phyloP scores from a whole-genome alignment of 2,113 vertebrate genomes.

The Camarhynchus parvulus region DNA sequence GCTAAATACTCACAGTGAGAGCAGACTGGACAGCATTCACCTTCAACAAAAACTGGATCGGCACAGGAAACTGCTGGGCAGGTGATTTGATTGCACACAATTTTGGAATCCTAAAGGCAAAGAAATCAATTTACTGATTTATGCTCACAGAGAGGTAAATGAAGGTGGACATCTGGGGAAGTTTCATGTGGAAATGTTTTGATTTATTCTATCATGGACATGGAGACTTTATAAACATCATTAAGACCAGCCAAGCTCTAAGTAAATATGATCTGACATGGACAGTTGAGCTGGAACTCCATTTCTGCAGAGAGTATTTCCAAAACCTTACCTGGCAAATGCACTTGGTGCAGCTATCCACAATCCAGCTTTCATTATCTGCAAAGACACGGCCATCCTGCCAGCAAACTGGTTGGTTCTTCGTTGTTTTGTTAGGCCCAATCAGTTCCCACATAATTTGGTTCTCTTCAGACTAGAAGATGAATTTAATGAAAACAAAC shows the following conservation, averaged over 20 bases:
- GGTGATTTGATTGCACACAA: constrained; percentile 91
- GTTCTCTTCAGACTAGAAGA: constrained; percentile 90
- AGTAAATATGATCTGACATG: not conserved
- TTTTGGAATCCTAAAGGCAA: constrained; percentile 88
- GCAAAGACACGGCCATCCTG: constrained; percentile 94
- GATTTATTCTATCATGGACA: not conserved
- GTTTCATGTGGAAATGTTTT: not conserved
- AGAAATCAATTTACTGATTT: not conserved
- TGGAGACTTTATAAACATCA: not conserved
- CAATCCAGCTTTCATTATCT: constrained; percentile 95
- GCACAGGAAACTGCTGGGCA: constrained; percentile 90
- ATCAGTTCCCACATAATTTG: constrained; percentile 91
- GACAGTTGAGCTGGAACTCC: not conserved
- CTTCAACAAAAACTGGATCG: constrained; percentile 86
- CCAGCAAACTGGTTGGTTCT: constrained; percentile 92
- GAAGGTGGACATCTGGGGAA: not conserved
- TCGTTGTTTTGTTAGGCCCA: constrained; percentile 84
- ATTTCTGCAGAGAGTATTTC: not conserved
- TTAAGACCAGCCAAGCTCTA: not conserved
- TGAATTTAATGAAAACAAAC: not conserved
- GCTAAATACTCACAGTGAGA: constrained; percentile 81
- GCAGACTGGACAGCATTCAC: constrained; percentile 93
- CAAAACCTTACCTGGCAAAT: constrained; percentile 87
- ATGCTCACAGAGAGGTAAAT: not conserved
- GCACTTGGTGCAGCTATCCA: constrained; percentile 96